Evolutionary conservation across 2,113 vertebrate genomes (phyloP).

Genomic region (Morone saxatilis): DNA sequence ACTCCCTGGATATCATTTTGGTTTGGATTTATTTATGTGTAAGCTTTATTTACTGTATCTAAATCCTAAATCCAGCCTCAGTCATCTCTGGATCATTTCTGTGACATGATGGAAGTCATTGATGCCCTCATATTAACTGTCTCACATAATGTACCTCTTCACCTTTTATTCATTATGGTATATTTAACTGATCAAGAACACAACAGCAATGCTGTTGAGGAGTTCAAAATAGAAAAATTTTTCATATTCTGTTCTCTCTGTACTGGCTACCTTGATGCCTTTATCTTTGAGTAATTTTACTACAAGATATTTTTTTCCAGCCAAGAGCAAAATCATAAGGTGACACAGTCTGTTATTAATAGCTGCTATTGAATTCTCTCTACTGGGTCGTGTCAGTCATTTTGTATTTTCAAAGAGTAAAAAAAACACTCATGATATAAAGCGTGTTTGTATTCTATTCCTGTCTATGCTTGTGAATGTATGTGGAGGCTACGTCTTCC

Average conservation of each 20-base stretch:
- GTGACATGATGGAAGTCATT: neutral
- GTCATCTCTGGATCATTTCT: neutral
- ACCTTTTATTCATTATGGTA: neutral
- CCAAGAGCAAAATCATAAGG: neutral
- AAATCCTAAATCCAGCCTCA: neutral
- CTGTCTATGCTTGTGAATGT: neutral
- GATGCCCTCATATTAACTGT: neutral
- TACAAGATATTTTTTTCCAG: neutral
- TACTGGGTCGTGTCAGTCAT: neutral
- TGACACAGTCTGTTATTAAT: neutral
- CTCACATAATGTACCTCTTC: neutral
- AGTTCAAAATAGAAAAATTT: neutral
- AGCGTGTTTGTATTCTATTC: neutral
- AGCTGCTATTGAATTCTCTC: neutral
- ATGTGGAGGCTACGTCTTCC: neutral
- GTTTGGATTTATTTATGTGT: neutral
- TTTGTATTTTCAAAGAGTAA: conserved; percentile 1
- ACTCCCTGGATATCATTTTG: neutral
- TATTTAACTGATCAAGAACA: neutral
- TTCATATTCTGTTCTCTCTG: neutral
- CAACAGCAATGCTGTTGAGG: neutral
- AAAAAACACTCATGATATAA: neutral
- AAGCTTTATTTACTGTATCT: too few species aligned
- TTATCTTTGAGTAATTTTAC: neutral
- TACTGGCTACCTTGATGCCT: neutral